Conservation (phyloP, 1,140 invertebrate species). For the Platyura marginata region DNA sequence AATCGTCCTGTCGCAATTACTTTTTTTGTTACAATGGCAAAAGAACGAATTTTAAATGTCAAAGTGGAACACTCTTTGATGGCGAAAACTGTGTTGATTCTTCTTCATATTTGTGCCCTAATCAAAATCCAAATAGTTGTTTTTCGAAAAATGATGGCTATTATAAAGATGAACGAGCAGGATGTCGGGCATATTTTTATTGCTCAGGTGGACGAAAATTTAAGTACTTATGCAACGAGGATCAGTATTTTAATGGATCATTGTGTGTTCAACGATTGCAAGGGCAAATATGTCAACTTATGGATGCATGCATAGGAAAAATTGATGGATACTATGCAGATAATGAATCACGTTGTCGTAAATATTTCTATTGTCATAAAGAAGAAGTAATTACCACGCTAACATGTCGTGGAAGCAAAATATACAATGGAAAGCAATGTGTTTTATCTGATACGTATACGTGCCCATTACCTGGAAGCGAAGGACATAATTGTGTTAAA, state of each 20-base stretch:
- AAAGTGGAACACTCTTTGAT: conserved; percentile 26
- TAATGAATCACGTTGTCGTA: conserved; percentile 28
- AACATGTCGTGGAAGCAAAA: conserved; percentile 30
- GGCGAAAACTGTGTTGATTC: conserved; percentile 25
- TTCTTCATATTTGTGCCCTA: conserved; percentile 25
- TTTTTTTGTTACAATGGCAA: conserved; percentile 27
- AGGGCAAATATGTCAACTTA: conserved; percentile 24
- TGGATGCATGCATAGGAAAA: conserved; percentile 27
- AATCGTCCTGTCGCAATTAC: conserved; percentile 28
- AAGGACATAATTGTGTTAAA: conserved; percentile 15
- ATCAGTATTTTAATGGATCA: conserved; percentile 31
- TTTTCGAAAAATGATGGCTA: conserved; percentile 30
- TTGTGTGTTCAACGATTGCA: conserved; percentile 25
- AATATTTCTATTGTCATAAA: conserved; percentile 35
- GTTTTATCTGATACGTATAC: conserved; percentile 20
- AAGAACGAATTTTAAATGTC: conserved; percentile 25
- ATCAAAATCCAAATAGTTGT: conserved; percentile 28
- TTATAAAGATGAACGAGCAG: conserved; percentile 31
- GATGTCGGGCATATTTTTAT: conserved; percentile 36
- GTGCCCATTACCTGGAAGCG: conserved; percentile 17
- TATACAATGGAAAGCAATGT: conserved; percentile 33
- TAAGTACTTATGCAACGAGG: conserved; percentile 30
- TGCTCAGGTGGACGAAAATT: conserved; percentile 32
- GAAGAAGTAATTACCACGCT: conserved; percentile 31
- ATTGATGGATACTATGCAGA: conserved; percentile 34